Percentiles rank a stretch among this genome's conserved stretches.
phyloP scores from a whole-genome alignment of 2,113 vertebrate genomes.

The Stegastes partitus region DNA sequence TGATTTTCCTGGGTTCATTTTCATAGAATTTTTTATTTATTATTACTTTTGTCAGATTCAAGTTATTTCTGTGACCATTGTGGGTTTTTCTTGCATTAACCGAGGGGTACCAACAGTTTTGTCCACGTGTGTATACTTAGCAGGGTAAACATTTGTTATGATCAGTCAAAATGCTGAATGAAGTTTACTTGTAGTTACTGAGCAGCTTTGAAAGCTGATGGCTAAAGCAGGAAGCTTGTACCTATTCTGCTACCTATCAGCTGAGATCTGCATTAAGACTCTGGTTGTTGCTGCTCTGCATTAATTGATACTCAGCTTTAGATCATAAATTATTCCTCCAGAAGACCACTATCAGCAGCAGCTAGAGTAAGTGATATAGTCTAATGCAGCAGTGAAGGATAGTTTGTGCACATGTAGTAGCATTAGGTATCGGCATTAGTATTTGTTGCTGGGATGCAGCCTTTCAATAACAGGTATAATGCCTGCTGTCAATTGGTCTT shows the following conservation, averaged over 20 bases:
- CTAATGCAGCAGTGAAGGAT: slow-evolving; percentile 59
- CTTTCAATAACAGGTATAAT: slow-evolving; percentile 32
- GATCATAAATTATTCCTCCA: slow-evolving; percentile 59
- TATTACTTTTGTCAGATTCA: no score
- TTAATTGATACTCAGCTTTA: slow-evolving; percentile 23
- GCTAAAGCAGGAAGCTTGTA: no score
- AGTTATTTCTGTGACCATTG: no score
- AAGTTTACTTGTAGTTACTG: no score
- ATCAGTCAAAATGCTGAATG: no score
- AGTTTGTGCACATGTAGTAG: slow-evolving; percentile 47
- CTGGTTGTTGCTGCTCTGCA: slow-evolving; percentile 14
- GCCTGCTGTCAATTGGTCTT: slow-evolving; percentile 22
- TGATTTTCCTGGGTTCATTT: no score
- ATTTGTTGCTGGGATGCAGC: slow-evolving; percentile 9
- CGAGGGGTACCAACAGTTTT: no score
- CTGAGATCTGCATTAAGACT: slow-evolving; percentile 6
- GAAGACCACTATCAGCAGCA: slow-evolving; percentile 13
- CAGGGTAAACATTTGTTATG: no score
- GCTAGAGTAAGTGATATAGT: slow-evolving; percentile 58
- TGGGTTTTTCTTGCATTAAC: no score
- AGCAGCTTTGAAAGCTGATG: not conserved
- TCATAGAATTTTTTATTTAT: no score
- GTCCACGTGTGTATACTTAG: no score
- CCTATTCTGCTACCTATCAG: not conserved
- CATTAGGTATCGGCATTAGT: slow-evolving; percentile 67